Percentiles rank a stretch among this genome's conserved stretches.
Evolutionary conservation across 1,140 invertebrate species (phyloP).

Genomic region (Saxidomus purpurata): DNA sequence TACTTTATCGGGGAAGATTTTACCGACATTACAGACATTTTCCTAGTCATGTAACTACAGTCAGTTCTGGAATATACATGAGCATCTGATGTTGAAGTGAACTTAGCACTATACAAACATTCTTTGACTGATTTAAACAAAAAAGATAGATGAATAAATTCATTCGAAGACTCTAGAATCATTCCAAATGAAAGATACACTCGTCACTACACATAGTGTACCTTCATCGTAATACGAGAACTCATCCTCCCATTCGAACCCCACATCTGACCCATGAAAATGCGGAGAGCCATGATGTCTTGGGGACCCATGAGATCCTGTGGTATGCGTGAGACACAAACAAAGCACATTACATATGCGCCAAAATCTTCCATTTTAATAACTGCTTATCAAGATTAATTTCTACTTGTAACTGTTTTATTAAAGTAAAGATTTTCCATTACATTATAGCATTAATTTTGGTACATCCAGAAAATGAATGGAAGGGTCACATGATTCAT

Average conservation of each 20-base stretch:
- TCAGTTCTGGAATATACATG: no score
- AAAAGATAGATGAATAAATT: constrained; percentile 18
- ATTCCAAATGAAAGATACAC: constrained; percentile 21
- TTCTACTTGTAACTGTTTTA: no score
- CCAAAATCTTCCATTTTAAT: no score
- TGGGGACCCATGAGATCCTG: constrained; percentile 61
- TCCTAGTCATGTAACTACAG: no score
- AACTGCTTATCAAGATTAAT: no score
- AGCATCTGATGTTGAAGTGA: no score
- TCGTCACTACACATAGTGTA: constrained; percentile 57
- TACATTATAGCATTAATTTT: no score
- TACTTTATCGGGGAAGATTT: no score
- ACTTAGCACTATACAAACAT: not conserved
- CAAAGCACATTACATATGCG: not conserved
- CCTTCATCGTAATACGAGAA: constrained; percentile 88
- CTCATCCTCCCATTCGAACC: constrained; percentile 99
- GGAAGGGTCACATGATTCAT: no score
- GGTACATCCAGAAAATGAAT: no score
- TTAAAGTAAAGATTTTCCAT: no score
- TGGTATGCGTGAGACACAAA: not conserved
- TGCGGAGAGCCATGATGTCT: constrained; percentile 77
- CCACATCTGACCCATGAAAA: constrained; percentile 88
- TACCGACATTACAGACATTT: no score
- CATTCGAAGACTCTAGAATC: not conserved
- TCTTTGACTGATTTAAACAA: not conserved